These are phyloP conservation scores for Adrianichthys oophorus DNA, from an alignment of 2,797 vertebrate genomes.

Conservation along the genomic window DNA sequence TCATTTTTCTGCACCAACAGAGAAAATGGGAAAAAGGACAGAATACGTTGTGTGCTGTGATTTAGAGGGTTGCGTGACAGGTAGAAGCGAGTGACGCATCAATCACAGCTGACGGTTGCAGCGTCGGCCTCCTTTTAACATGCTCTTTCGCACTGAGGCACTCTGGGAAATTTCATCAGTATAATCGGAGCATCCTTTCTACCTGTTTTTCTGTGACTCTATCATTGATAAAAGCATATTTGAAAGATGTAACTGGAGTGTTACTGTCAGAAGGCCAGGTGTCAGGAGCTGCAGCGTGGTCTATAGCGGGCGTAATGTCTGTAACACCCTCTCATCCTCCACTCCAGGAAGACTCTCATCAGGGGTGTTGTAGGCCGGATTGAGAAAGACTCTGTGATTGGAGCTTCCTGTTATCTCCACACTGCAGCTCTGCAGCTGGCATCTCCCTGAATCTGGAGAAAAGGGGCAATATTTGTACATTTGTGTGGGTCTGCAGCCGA, in stretches of 20 bases:
- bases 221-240: constrained; percentile 39
- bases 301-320: constrained; percentile 46
- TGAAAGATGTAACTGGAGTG: not conserved
- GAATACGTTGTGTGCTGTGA: constrained; percentile 32
- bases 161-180: constrained; percentile 46
- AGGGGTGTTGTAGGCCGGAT: constrained; percentile 39
- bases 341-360: constrained; percentile 26
- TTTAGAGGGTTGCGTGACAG: constrained; percentile 40
- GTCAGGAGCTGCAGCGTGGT: constrained; percentile 35
- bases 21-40: constrained; percentile 14
- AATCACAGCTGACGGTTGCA: constrained; percentile 43
- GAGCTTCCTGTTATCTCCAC: constrained; percentile 62
- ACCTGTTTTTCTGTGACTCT: constrained; percentile 17
- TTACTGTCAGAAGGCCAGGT: constrained; percentile 26
- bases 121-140: constrained; percentile 15
- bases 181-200: constrained; percentile 25
- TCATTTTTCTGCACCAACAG: constrained; percentile 2
- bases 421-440: constrained; percentile 53
- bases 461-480: constrained; percentile 13
- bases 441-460: constrained; percentile 31
- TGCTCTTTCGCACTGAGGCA: constrained; percentile 27
- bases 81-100: constrained; percentile 40
- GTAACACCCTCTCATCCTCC: constrained; percentile 46
- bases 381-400: constrained; percentile 46
- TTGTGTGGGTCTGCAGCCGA: constrained; percentile 8